A percentile compares a stretch with the other conserved stretches of the same genome.
Evolutionary conservation across 2,113 vertebrate genomes (phyloP).

Genomic region (Cettia cetti): DNA sequence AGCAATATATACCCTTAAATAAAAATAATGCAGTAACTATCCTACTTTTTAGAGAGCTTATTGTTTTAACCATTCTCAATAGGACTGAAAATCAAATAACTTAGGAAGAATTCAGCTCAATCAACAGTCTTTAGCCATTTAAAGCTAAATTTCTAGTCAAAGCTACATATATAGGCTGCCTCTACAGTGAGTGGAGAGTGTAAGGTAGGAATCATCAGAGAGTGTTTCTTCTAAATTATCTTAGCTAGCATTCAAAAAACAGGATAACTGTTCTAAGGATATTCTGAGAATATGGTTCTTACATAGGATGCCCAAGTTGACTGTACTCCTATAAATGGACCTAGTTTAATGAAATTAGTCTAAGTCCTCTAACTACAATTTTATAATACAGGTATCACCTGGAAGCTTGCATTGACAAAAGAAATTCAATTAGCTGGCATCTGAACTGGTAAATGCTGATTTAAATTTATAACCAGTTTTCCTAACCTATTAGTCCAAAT

Average conservation of each 20-base stretch:
- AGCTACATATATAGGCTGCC: background rate
- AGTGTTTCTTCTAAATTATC: background rate
- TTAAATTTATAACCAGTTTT: background rate
- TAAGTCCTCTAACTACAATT: background rate
- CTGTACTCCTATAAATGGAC: background rate
- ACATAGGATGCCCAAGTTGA: background rate
- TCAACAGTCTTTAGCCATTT: background rate
- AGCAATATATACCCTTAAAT: background rate
- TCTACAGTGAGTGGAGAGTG: background rate
- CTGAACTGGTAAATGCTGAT: background rate
- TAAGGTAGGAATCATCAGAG: background rate
- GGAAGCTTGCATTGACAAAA: background rate
- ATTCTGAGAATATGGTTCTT: background rate
- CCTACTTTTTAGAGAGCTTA: background rate
- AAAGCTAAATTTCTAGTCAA: background rate
- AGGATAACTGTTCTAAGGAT: background rate
- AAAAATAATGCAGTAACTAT: background rate
- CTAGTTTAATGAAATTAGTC: background rate
- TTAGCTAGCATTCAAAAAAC: background rate
- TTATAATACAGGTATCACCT: background rate
- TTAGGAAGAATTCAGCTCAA: background rate
- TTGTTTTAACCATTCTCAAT: background rate
- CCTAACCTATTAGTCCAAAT: background rate
- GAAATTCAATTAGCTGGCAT: background rate
- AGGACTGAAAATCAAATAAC: background rate